Percentiles rank a stretch among this genome's conserved stretches.
phyloP scores from a whole-genome alignment of 1,140 invertebrate genomes.

The Atta cephalotes region DNA sequence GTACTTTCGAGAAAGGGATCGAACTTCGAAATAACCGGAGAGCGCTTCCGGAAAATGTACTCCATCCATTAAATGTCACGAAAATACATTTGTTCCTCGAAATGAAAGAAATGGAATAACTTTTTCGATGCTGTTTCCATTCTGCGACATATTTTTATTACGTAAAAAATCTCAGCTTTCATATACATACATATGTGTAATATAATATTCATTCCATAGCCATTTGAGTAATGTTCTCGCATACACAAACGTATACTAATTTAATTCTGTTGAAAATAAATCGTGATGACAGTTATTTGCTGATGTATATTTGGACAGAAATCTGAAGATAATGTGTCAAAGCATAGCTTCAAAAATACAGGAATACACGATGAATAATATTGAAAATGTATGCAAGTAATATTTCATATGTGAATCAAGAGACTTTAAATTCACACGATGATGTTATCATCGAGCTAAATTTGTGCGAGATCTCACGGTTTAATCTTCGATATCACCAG shows the following conservation, averaged over 20 bases:
- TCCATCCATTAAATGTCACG: background rate
- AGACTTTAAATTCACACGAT: conserved; percentile 6
- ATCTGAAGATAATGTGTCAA: background rate
- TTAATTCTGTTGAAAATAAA: conserved; percentile 41
- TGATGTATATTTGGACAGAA: background rate
- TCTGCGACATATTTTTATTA: conserved; percentile 14
- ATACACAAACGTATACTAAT: background rate
- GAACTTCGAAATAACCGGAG: conserved; percentile 29
- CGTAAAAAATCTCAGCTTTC: background rate
- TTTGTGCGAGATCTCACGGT: conserved; percentile 31
- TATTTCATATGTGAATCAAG: conserved; percentile 12
- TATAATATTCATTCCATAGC: conserved; percentile 12
- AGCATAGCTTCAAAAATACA: background rate
- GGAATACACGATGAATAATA: background rate
- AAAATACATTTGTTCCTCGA: background rate
- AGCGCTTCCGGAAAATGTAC: conserved; percentile 1
- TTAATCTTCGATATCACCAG: conserved; percentile 37
- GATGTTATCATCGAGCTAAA: conserved; percentile 20
- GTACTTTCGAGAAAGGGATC: conserved; percentile 27
- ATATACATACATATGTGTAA: background rate
- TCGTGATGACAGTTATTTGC: background rate
- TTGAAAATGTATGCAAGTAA: background rate
- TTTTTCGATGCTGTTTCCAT: background rate
- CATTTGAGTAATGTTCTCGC: background rate
- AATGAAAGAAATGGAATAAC: conserved; percentile 11